Conservation (phyloP, 2,113 vertebrate genomes). For the Coracopsis vasa region DNA sequence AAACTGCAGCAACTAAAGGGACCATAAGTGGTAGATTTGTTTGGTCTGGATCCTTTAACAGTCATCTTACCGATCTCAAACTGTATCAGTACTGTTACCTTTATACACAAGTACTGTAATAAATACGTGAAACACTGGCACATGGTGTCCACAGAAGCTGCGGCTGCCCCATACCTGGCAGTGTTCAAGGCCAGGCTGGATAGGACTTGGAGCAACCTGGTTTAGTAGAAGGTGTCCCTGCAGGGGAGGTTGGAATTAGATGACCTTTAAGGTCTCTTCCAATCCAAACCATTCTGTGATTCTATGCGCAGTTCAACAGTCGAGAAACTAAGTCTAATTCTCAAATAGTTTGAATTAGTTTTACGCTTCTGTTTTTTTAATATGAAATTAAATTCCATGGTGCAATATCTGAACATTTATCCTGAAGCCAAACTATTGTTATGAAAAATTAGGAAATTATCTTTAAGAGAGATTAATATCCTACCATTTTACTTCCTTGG, state of each 20-base stretch:
- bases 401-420: not conserved
- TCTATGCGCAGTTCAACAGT: not conserved
- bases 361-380: not conserved
- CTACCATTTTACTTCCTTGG: not conserved
- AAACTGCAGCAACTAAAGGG: not conserved
- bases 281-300: not conserved
- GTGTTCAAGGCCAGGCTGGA: not conserved
- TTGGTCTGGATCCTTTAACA: not conserved
- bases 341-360: not conserved
- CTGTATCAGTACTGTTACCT: not conserved
- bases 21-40: not conserved
- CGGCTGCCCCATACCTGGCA: not conserved
- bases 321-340: not conserved
- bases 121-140: not conserved
- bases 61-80: not conserved
- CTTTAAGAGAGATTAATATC: not conserved
- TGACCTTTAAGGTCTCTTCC: not conserved
- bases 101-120: not conserved
- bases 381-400: not conserved
- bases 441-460: not conserved
- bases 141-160: not conserved
- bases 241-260: not conserved
- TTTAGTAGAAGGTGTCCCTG: not conserved
- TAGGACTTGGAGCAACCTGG: not conserved
- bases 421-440: not conserved